phyloP scores from a whole-genome alignment of 1,140 invertebrate genomes.

The Leptonema lineaticorne region DNA sequence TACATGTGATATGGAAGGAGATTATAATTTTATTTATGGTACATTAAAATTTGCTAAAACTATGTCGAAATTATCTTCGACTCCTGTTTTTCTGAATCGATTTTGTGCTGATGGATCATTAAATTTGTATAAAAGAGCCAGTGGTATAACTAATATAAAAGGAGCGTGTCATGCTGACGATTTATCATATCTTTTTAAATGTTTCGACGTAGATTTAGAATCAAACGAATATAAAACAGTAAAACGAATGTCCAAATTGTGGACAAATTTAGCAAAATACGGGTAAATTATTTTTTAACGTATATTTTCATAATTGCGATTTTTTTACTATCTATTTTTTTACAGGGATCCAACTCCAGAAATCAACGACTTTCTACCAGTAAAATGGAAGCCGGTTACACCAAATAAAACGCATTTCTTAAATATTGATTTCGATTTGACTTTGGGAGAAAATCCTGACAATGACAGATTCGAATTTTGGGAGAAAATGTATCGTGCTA shows the following conservation, averaged over 20 bases:
- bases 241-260: slow-evolving; percentile 60
- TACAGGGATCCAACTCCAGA: slow-evolving; percentile 37
- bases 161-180: slow-evolving; percentile 66
- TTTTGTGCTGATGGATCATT: slow-evolving; percentile 53
- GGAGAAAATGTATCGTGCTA: slow-evolving; percentile 17
- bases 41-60: slow-evolving; percentile 49
- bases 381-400: slow-evolving; percentile 38
- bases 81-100: slow-evolving; percentile 54
- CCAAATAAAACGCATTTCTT: slow-evolving; percentile 36
- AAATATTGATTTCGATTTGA: slow-evolving; percentile 42
- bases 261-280: slow-evolving; percentile 69
- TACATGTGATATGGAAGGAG: slow-evolving; percentile 48
- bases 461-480: slow-evolving; percentile 43
- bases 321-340: neutral
- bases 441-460: slow-evolving; percentile 39
- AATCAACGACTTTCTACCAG: slow-evolving; percentile 24
- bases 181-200: slow-evolving; percentile 63
- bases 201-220: slow-evolving; percentile 48
- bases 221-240: slow-evolving; percentile 45
- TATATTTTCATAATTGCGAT: neutral
- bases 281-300: slow-evolving; percentile 55
- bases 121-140: slow-evolving; percentile 46
- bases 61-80: slow-evolving; percentile 44
- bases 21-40: slow-evolving; percentile 52
- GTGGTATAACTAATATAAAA: slow-evolving; percentile 44